Base-by-base conservation (phyloP, 2,888 invertebrate species). In the Ischnura elegans region DNA sequence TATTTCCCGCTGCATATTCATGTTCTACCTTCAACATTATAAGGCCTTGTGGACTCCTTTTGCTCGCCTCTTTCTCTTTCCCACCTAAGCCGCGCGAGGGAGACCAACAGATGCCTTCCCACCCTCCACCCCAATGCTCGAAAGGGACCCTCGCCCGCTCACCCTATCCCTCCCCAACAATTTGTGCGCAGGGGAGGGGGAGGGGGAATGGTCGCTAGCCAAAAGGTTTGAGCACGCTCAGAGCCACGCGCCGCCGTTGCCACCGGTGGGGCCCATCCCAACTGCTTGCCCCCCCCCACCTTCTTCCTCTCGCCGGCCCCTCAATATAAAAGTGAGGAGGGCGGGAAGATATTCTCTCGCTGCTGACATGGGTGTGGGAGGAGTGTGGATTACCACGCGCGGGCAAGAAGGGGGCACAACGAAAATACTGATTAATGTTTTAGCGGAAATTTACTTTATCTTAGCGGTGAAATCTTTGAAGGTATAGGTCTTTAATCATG, bases 41-140 rank as follows among this genome's bases (percentile, higher is more conserved):
- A n/a, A n/a, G n/a, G n/a, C n/a, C n/a, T n/a, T n/a, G n/a, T n/a
- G n/a, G n/a, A n/a, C n/a, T 13, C 47, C 47, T 8, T 5, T 51
- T 51, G 2, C 51, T 51, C 51, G 16, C 51, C 51, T 5, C 51
- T 8, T 21, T 5, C 29, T 25, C 76, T 13, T 16, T 76, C 36
- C 61, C 61, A n/a, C 61, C 61, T n/a, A n/a, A 16, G 29, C n/a
- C n/a, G n/a, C n/a, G n/a, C 8, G 76, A 13, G 47, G 16, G 76
- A 76, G 76, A 43, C 90, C 90, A 90, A 61, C 90, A 90, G 90
- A 90, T 90, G 90, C 90, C 61, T 90, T 43, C 90, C 90, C 90
- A 90, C 90, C 55, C 90, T 43, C 90, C 66, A n/a, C 76, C 36
- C 76, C 13, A 0, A n/a, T 25, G 29, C 61, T 90, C 61, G 90